Evolutionary conservation across 1,140 invertebrate genomes (phyloP).

Genomic region (Aphis gossypii): DNA sequence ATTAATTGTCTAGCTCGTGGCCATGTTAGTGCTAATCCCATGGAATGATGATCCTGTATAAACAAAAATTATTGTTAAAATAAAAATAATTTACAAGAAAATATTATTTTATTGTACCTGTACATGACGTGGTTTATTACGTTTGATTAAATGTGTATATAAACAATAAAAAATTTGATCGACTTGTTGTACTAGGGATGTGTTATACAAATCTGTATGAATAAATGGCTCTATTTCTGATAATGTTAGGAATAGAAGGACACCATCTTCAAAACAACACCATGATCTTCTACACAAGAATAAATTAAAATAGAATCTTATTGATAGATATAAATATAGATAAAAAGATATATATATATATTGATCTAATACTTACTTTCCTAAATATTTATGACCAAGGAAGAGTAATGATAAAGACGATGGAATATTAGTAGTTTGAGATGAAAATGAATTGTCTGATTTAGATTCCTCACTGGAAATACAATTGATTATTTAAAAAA

Average conservation of each 20-base stretch:
- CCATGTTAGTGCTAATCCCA: constrained; percentile 79
- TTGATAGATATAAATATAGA: background rate
- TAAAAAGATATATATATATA: background rate
- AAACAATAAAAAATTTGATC: constrained; percentile 91
- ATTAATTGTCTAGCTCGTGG: constrained; percentile 79
- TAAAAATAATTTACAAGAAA: background rate
- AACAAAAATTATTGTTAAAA: background rate
- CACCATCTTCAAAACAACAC: constrained; percentile 80
- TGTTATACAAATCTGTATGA: constrained; percentile 66
- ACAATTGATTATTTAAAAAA: background rate
- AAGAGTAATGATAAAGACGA: constrained; percentile 81
- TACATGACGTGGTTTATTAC: constrained; percentile 68
- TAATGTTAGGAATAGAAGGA: constrained; percentile 79
- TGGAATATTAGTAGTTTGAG: constrained; percentile 66
- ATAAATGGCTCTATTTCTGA: constrained; percentile 70
- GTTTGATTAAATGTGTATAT: constrained; percentile 84
- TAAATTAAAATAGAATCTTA: background rate
- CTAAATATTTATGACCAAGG: constrained; percentile 85
- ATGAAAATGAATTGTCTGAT: background rate
- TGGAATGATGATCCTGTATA: constrained; percentile 81
- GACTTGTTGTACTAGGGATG: constrained; percentile 73
- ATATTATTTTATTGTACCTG: constrained; percentile 64
- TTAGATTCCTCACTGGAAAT: constrained; percentile 46
- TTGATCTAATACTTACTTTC: constrained; percentile 65
- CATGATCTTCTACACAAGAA: constrained; percentile 67